Base-by-base conservation (phyloP, 37 sponge, comb jelly and placozoan species). In the Geodia barretti region DNA sequence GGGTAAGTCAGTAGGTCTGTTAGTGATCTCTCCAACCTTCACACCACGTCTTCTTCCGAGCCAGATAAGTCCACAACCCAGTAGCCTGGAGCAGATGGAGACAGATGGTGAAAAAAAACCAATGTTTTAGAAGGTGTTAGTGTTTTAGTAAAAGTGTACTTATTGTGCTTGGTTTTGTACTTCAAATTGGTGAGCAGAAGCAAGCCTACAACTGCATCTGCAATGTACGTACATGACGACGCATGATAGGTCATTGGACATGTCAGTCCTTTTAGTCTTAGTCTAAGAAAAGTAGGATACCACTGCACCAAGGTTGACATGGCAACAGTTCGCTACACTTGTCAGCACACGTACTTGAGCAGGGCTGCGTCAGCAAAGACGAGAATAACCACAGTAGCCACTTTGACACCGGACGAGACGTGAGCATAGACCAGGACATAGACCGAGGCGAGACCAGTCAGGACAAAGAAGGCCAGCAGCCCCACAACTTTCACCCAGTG, bases 341-440 rank as follows among this genome's bases (percentile, higher is more conserved):
- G n/a, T n/a, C n/a, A n/a, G n/a, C n/a, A n/a, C n/a, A 70, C 68
- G 78, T 43, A 86, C 87, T 86, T 86, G 41, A 79, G 28, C 30
- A 86, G 20, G 24, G 74, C 39, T n/a, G 41, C 64, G 20, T 79
- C 70, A 11, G 74, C 29, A 0, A 73, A 42, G 11, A 35, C 61
- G 19, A 86, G 39, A 24, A 26, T 39, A 43, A 25, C 72, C 23
- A 78, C 74, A 58, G 66, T 34, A 25, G 68, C 60, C 8, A 79
- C 58, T 58, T 66, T 79, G 60, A 4, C 66, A 20, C 30, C 67
- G 69, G 40, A n/a, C 19, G 17, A 4, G 17, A 80, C 60, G 14
- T 32, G 9, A 0, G 69, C 1, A 43, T 80, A 59, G 26, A 23
- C 31, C 1, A 54, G 60, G 11, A 40, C 32, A 54, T 62, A 43